These are phyloP conservation scores for Aviceda leuphotes DNA, from an alignment of 2,797 vertebrate genomes.

Conservation along the genomic window DNA sequence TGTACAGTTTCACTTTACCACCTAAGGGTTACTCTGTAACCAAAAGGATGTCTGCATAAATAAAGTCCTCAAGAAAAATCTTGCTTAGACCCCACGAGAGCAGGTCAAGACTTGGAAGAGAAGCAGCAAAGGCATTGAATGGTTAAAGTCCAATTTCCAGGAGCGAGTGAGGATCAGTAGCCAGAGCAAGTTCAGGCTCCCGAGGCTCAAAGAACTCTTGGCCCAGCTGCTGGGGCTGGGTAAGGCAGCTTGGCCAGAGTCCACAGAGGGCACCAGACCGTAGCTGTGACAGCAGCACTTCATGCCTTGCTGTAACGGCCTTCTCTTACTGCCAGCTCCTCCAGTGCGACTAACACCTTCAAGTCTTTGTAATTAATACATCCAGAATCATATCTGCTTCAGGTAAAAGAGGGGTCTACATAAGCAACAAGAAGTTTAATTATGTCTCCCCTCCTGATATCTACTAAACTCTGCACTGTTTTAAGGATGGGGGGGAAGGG, in stretches of 20 bases:
- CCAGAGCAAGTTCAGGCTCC: background rate
- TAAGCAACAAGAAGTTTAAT: background rate
- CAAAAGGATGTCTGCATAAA: background rate
- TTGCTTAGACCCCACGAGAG: background rate
- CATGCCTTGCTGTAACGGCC: background rate
- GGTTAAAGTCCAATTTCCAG: background rate
- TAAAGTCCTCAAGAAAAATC: background rate
- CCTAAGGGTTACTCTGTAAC: background rate
- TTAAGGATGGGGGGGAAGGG: fast-evolving
- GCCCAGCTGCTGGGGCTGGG: background rate
- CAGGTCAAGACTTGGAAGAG: background rate
- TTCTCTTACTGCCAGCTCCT: background rate
- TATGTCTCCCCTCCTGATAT: background rate
- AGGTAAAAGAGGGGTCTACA: background rate
- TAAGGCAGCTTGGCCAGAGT: background rate
- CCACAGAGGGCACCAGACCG: conserved; percentile 2
- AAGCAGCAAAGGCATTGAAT: background rate
- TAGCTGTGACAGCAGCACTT: background rate
- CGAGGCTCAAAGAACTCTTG: background rate
- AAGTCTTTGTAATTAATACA: background rate
- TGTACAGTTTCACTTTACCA: background rate
- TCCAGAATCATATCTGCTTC: fast-evolving
- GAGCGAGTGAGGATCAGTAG: fast-evolving
- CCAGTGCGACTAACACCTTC: background rate
- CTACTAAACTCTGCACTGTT: background rate